These are phyloP conservation scores for Pedetes capensis DNA, from an alignment of 2,113 vertebrate genomes.

Conservation along the genomic window DNA sequence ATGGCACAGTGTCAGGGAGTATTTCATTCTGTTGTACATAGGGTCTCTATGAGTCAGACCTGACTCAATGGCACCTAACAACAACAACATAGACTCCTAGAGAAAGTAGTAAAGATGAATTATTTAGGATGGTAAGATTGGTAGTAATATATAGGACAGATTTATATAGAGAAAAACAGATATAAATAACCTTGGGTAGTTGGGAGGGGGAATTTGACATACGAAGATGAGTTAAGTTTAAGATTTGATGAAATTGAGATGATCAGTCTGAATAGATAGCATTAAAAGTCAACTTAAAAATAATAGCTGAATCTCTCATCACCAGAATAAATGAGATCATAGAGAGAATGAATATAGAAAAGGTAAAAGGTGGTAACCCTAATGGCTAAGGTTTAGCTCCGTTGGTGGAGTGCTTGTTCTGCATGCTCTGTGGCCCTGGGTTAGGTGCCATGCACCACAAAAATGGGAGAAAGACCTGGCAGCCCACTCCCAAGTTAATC, in stretches of 20 bases:
- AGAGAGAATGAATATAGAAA: not conserved
- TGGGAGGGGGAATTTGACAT: not conserved
- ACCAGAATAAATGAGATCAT: constrained; percentile 23
- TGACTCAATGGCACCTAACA: too few relatives aligned
- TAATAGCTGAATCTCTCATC: not conserved
- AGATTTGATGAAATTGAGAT: constrained; percentile 12
- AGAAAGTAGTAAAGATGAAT: not conserved
- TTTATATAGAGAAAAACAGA: not conserved
- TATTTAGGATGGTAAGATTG: not conserved
- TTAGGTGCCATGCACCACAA: too few relatives aligned
- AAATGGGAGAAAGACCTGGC: too few relatives aligned
- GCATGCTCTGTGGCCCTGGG: too few relatives aligned
- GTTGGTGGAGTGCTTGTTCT: too few relatives aligned
- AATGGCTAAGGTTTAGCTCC: too few relatives aligned
- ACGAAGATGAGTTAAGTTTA: not conserved
- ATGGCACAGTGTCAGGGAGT: too few relatives aligned
- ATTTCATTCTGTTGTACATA: too few relatives aligned
- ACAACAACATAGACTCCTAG: too few relatives aligned
- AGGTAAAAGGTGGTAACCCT: too few relatives aligned
- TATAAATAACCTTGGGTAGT: not conserved
- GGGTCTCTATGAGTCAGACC: too few relatives aligned
- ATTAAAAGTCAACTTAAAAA: constrained; percentile 20
- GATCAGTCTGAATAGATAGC: not conserved
- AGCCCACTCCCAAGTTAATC: too few relatives aligned
- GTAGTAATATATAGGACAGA: not conserved